Conservation (phyloP, 1,140 invertebrate species). For the Steinernema feltiae region DNA sequence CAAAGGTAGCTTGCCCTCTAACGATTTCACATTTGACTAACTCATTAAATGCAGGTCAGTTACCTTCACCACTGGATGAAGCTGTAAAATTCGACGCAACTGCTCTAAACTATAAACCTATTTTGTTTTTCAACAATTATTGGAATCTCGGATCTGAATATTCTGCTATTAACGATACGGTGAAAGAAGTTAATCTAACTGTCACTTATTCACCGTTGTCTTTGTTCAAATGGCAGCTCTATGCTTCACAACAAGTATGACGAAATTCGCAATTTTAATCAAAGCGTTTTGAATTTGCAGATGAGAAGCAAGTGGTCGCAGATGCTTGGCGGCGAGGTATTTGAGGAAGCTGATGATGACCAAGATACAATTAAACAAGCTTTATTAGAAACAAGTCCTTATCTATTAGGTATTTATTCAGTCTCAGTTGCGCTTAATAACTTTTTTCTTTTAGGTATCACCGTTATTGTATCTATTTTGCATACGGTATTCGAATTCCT, state of each 20-base stretch:
- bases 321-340: constrained; percentile 64
- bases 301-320: constrained; percentile 61
- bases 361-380: constrained; percentile 96
- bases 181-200: constrained; percentile 27
- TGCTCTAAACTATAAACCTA: constrained; percentile 79
- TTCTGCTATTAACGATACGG: constrained; percentile 64
- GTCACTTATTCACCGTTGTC: constrained; percentile 55
- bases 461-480: constrained; percentile 82
- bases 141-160: constrained; percentile 98
- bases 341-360: constrained; percentile 63
- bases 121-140: constrained; percentile 92
- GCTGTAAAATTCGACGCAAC: constrained; percentile 47
- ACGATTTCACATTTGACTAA: not conserved
- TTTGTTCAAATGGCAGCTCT: constrained; percentile 55
- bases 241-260: constrained; percentile 60
- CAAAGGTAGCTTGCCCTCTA: constrained; percentile 62
- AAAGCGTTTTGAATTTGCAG: constrained; percentile 62
- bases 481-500: constrained; percentile 97
- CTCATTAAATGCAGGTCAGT: constrained; percentile 6
- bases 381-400: constrained; percentile 90
- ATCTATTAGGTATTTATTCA: constrained; percentile 68
- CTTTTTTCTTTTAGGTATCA: constrained; percentile 63
- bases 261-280: constrained; percentile 67
- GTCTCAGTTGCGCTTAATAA: constrained; percentile 24
- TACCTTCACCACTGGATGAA: constrained; percentile 35